Base-by-base conservation (phyloP, 2,888 invertebrate genomes). In the Acronicta psi region DNA sequence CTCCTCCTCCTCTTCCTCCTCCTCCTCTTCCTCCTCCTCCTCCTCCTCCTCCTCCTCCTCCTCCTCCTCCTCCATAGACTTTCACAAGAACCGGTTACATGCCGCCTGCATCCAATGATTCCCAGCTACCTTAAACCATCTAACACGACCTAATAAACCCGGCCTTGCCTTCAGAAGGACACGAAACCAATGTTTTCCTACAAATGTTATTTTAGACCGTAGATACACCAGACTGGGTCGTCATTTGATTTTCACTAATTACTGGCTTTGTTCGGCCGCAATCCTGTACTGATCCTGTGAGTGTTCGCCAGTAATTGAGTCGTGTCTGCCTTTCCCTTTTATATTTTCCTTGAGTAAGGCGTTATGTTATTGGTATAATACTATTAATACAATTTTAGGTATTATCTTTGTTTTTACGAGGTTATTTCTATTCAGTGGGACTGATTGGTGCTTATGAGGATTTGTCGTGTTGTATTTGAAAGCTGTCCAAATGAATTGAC, bases 151-250 rank as follows among this genome's bases (percentile, higher is more conserved):
- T 31, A 11, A n/a, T 2, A 31, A 13, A 71, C 60, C 36, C 25
- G n/a, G 42, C 43, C 20, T 50, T 67, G 61, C 50, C n/a, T n/a
- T 54, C 71, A 40, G 16, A 41, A 29, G 63, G 38, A 72, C 63
- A 64, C 61, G 53, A 58, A 59, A 65, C 65, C 69, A 70, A 77
- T 77, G 71, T 76, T 75, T 74, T 73, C 66, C 44, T 61, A 67
- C 51, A 71, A 75, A 70, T 78, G 77, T 75, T 80, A 73, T 77
- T 77, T 77, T 69, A 79, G 78, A 69, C 59, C 40, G 51, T 46
- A 69, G 60, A 56, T 66, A 73, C 77, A 74, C 68, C n/a, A 74
- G 62, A 50, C 51, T 53, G 66, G 62, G 49, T 59, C 57, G 49
- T 65, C 60, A 60, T 62, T 63, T 73, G 74, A 64, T 73, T 74